Percentiles rank a stretch among this genome's conserved stretches.
Evolutionary conservation across 2,888 invertebrate genomes (phyloP).

Genomic region (Pammene fasciana): DNA sequence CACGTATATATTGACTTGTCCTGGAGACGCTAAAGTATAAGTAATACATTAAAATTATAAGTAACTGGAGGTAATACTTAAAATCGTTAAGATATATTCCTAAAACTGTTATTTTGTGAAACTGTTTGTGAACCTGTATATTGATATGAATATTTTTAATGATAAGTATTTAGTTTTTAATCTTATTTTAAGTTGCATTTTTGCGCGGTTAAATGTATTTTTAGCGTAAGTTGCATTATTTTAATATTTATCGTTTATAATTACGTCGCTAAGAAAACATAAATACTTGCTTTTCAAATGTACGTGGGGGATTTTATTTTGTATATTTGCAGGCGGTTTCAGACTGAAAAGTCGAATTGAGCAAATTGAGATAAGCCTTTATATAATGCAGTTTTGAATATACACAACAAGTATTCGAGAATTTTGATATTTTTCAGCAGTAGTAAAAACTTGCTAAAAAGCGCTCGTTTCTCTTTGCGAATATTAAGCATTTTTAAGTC

Average conservation of each 20-base stretch:
- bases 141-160: conserved; percentile 39
- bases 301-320: conserved; percentile 44
- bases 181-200: conserved; percentile 36
- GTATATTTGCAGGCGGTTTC: conserved; percentile 7
- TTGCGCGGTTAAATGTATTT: conserved; percentile 22
- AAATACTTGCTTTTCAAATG: conserved; percentile 36
- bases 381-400: no score
- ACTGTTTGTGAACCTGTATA: conserved; percentile 70
- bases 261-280: conserved; percentile 44
- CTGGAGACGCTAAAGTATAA: conserved; percentile 47
- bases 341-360: conserved; percentile 7
- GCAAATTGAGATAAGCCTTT: conserved; percentile 19
- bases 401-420: no score
- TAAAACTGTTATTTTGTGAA: conserved; percentile 65
- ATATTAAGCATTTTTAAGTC: conserved; percentile 4
- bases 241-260: conserved; percentile 10
- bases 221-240: conserved; percentile 22
- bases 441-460: background rate
- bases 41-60: conserved; percentile 60
- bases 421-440: background rate
- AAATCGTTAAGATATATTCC: conserved; percentile 64
- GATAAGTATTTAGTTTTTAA: conserved; percentile 26
- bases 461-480: background rate
- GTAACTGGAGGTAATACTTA: conserved; percentile 80
- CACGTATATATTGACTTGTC: conserved; percentile 57